A percentile compares a stretch with the other conserved stretches of the same genome.
phyloP scores from a whole-genome alignment of 2,113 vertebrate genomes.

The Nibea albiflora region DNA sequence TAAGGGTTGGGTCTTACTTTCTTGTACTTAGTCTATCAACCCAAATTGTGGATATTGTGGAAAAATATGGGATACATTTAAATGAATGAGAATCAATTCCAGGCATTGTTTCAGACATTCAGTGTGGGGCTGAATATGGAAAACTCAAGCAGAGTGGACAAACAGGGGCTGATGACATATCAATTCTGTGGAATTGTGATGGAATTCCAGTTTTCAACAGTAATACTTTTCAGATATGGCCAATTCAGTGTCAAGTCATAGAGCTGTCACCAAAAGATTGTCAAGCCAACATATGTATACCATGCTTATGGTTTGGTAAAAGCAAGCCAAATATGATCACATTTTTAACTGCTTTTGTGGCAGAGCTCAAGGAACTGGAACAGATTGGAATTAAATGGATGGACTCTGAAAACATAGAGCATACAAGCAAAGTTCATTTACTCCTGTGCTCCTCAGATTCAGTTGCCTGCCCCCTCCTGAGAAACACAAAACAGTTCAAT shows the following conservation, averaged over 20 bases:
- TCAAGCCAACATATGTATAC: neutral
- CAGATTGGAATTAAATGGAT: conserved; percentile 2
- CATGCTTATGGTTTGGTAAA: conserved; percentile 7
- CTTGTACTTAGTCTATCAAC: conserved; percentile 19
- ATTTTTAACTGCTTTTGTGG: neutral
- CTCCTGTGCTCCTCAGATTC: neutral
- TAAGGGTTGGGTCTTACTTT: conserved; percentile 5
- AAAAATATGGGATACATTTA: conserved; percentile 14
- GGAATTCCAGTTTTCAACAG: conserved; percentile 27
- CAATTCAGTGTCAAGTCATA: conserved; percentile 2
- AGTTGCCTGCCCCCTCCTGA: neutral
- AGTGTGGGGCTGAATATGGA: conserved; percentile 9
- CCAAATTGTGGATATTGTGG: conserved; percentile 1
- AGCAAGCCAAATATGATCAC: neutral
- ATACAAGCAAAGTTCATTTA: neutral
- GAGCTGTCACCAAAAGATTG: neutral
- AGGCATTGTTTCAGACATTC: conserved; percentile 15
- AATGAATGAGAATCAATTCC: conserved; percentile 3
- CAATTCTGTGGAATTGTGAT: conserved; percentile 28
- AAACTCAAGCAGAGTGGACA: conserved; percentile 14
- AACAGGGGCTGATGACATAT: conserved; percentile 10
- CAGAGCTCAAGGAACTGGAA: neutral
- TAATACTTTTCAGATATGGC: neutral
- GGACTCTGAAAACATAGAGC: neutral
- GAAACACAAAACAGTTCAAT: conserved; percentile 20